phyloP scores from a whole-genome alignment of 2,888 invertebrate genomes.

The Myathropa florea region DNA sequence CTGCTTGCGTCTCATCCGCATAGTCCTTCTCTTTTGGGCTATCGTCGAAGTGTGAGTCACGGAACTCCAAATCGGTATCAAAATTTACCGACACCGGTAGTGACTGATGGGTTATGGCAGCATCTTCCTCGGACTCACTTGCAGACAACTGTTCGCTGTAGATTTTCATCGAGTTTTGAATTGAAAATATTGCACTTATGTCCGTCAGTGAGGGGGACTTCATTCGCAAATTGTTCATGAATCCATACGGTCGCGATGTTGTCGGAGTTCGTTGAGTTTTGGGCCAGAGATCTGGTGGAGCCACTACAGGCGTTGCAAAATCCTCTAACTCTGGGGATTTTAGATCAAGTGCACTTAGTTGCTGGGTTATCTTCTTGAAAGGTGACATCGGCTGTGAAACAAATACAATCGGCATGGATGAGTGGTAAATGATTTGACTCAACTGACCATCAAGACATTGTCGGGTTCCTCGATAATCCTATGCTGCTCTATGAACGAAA shows the following conservation, averaged over 20 bases:
- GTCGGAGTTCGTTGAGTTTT: conserved; percentile 76
- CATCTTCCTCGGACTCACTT: conserved; percentile 56
- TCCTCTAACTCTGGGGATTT: conserved; percentile 88
- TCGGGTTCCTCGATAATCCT: conserved; percentile 81
- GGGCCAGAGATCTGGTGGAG: conserved; percentile 85
- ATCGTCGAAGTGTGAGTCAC: conserved; percentile 74
- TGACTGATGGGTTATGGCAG: conserved; percentile 75
- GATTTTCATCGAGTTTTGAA: conserved; percentile 78
- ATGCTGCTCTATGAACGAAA: conserved; percentile 90
- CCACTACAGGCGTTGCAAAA: conserved; percentile 86
- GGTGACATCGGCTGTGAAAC: conserved; percentile 84
- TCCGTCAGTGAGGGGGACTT: conserved; percentile 77
- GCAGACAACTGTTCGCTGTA: conserved; percentile 77
- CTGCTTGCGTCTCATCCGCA: background rate
- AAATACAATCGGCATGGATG: background rate
- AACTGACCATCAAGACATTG: conserved; percentile 77
- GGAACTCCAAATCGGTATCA: conserved; percentile 73
- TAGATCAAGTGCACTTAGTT: conserved; percentile 86
- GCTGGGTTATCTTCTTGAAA: conserved; percentile 89
- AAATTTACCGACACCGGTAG: conserved; percentile 73
- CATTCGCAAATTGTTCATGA: conserved; percentile 77
- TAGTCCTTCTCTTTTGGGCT: conserved; percentile 8
- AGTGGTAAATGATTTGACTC: background rate
- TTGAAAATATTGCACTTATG: conserved; percentile 78
- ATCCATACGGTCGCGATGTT: conserved; percentile 73